Evolutionary conservation across 2,888 invertebrate species (phyloP).

Genomic region (Sicus ferrugineus): DNA sequence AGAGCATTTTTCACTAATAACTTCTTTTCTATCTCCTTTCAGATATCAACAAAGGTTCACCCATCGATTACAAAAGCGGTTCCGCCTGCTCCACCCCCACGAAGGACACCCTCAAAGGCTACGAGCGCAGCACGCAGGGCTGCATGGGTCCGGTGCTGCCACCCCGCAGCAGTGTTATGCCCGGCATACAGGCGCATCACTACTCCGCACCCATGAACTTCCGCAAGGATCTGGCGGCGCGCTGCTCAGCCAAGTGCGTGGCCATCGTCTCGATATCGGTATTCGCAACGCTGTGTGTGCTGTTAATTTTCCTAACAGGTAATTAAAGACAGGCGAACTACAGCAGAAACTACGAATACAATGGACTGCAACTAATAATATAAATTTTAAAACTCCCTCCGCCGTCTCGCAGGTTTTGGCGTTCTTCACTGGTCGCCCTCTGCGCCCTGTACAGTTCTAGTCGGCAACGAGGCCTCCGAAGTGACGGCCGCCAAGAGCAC

Average conservation of each 20-base stretch:
- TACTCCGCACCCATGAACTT: slow-evolving; percentile 86
- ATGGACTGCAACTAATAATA: not conserved
- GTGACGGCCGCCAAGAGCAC: slow-evolving; percentile 75
- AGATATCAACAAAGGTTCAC: slow-evolving; percentile 73
- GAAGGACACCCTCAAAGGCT: slow-evolving; percentile 71
- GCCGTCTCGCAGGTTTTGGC: slow-evolving; percentile 72
- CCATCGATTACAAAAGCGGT: slow-evolving; percentile 85
- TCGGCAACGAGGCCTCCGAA: slow-evolving; percentile 79
- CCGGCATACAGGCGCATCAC: slow-evolving; percentile 72
- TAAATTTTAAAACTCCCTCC: not conserved
- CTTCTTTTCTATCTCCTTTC: slow-evolving; percentile 44
- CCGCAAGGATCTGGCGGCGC: slow-evolving; percentile 83
- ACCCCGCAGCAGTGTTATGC: slow-evolving; percentile 68
- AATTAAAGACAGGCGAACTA: slow-evolving; percentile 49
- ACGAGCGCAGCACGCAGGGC: slow-evolving; percentile 70
- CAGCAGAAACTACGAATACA: not conserved
- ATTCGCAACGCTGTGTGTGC: slow-evolving; percentile 81
- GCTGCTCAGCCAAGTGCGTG: slow-evolving; percentile 92
- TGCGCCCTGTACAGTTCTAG: slow-evolving; percentile 84
- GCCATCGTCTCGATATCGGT: slow-evolving; percentile 88
- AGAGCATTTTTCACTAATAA: not conserved
- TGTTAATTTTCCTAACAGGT: slow-evolving; percentile 89
- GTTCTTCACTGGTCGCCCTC: slow-evolving; percentile 85
- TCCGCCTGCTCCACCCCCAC: slow-evolving; percentile 89
- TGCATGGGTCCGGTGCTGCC: slow-evolving; percentile 78